A percentile compares a stretch with the other conserved stretches of the same genome.
Conservation (phyloP, 2,888 invertebrate genomes). For the Macrophya alboannulata region DNA sequence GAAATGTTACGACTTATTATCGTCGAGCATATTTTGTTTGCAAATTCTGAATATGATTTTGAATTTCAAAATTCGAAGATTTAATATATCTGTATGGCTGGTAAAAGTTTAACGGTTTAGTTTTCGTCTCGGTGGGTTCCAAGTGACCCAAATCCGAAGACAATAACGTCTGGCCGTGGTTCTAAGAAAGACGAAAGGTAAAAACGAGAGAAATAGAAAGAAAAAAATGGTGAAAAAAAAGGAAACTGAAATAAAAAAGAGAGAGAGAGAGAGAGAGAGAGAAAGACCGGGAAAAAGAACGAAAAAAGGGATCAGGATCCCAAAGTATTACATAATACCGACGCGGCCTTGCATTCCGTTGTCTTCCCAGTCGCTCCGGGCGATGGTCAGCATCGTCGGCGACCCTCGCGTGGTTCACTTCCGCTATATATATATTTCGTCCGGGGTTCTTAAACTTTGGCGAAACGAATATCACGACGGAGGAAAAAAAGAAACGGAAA, state of each 20-base stretch:
- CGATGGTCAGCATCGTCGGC: constrained; percentile 6
- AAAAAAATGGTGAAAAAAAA: not conserved
- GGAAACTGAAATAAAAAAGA: not conserved
- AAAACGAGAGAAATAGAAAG: not conserved
- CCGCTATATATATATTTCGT: constrained; percentile 58
- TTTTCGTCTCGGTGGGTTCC: not conserved
- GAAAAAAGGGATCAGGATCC: constrained; percentile 38
- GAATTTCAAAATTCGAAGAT: not conserved
- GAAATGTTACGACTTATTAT: not conserved
- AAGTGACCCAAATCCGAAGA: constrained; percentile 45
- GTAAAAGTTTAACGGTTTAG: not conserved
- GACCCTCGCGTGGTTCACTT: constrained; percentile 58
- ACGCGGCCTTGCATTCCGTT: constrained; percentile 68
- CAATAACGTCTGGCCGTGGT: constrained; percentile 23
- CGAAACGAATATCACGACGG: not conserved
- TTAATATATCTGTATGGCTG: not conserved
- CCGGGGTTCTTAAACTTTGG: not conserved
- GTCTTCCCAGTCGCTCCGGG: constrained; percentile 60
- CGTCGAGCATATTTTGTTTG: not conserved
- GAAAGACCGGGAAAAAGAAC: not conserved
- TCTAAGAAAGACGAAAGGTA: constrained; percentile 8
- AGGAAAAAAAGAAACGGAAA: not conserved
- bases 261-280: not conserved
- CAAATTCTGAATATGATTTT: not conserved
- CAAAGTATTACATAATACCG: constrained; percentile 68